Evolutionary conservation across 1,140 invertebrate species (phyloP), one percentile per base, ranked within the genome.

Genomic region (Diabrotica undecimpunctata): DNA sequence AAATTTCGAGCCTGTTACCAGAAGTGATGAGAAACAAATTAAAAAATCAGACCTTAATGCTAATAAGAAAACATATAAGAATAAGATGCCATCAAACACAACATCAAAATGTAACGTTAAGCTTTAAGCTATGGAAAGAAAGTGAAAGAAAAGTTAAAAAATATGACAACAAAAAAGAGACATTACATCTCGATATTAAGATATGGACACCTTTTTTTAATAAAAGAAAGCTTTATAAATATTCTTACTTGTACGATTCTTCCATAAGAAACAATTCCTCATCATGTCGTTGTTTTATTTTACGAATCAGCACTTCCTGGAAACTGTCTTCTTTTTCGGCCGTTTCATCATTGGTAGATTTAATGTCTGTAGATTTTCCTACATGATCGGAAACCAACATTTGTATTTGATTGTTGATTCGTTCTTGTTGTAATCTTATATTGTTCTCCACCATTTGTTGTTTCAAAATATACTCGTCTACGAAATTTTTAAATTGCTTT

Each of bases 361-460:
- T 46, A 38, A 71, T 38, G 53, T 25, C 51, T 57, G 41, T 25
- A 70, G 58, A 39, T 67, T 64, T 54, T 51, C 35, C 13, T 61
- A 11, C 25, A 1, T 57, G 55, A 46, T 81, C 79, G 0, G 75
- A 70, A 69, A 83, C 77, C 67, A 83, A 69, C 10, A 81, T 67
- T 60, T 83, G 79, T 9, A 83, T 80, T 57, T 83, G 81, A 69
- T 80, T 77, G 71, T 82, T 83, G 9, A 83, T 82, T 5, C 81
- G 74, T 64, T 83, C 80, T 67, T 83, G 82, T 69, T 83, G 82
- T 8, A 75, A 62, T 50, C 79, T 74, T 62, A 83, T 81, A 57
- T 81, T 79, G 56, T 80, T 78, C 69, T 83, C 82, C 67, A 83
- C 76, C 62, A 79, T 74, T 57, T 80, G 78, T 64, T 83, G 82